Conservation (phyloP, 2,113 vertebrate genomes). For the Sinocyclocheilus rhinocerous region DNA sequence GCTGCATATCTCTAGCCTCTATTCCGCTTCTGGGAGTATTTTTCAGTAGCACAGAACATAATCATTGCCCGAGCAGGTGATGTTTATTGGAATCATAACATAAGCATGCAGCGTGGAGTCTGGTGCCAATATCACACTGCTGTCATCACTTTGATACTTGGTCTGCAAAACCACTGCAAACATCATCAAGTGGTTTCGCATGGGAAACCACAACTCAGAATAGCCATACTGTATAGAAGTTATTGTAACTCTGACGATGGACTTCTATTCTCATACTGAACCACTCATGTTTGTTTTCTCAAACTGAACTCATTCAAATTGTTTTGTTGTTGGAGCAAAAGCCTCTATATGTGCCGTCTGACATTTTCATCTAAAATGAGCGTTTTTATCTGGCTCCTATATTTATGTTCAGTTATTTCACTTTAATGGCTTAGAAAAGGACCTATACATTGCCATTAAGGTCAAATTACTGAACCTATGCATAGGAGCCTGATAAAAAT, state of each 20-base stretch:
- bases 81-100: background rate
- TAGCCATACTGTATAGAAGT: background rate
- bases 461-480: too few relatives aligned
- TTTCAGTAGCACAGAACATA: background rate
- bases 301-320: too few relatives aligned
- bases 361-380: too few relatives aligned
- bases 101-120: background rate
- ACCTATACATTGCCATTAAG: too few relatives aligned
- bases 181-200: background rate
- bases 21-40: background rate
- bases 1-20: too few relatives aligned
- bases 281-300: background rate
- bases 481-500: too few relatives aligned
- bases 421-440: too few relatives aligned
- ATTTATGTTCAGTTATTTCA: too few relatives aligned
- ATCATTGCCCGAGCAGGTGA: background rate
- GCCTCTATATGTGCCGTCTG: too few relatives aligned
- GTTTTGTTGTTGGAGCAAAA: background rate
- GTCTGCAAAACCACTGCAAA: background rate
- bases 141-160: background rate
- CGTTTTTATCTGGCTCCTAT: too few relatives aligned
- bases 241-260: background rate
- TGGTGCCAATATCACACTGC: background rate
- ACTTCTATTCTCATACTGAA: background rate
- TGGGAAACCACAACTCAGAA: background rate